Percentiles rank a stretch among this genome's conserved stretches.
These are phyloP conservation scores for Marronus borbonicus DNA, from an alignment of 2,888 invertebrate genomes.

Conservation along the genomic window DNA sequence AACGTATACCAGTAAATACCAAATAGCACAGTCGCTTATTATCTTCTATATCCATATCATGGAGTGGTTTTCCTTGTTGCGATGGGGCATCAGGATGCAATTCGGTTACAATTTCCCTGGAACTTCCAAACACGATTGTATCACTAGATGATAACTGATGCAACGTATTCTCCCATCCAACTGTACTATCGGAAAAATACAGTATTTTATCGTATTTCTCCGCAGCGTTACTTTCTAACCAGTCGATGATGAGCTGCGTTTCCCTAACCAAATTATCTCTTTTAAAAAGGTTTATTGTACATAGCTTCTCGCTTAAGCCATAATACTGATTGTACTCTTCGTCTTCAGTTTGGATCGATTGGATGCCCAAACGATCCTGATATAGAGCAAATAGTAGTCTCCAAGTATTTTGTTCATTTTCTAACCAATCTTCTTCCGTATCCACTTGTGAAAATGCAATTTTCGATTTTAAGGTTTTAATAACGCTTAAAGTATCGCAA, in stretches of 20 bases:
- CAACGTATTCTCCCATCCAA: constrained; percentile 94
- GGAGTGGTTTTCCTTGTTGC: constrained; percentile 83
- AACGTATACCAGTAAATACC: constrained; percentile 84
- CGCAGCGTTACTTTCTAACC: constrained; percentile 89
- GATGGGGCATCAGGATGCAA: constrained; percentile 93
- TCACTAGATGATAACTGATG: constrained; percentile 78
- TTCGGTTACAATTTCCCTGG: constrained; percentile 76
- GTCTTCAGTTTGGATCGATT: constrained; percentile 64
- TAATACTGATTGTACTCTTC: constrained; percentile 62
- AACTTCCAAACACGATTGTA: constrained; percentile 75
- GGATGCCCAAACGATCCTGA: constrained; percentile 79
- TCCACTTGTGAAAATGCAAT: constrained; percentile 59
- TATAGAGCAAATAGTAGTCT: constrained; percentile 86
- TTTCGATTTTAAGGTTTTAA: constrained; percentile 66
- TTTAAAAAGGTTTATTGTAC: constrained; percentile 75
- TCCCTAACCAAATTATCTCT: constrained; percentile 75
- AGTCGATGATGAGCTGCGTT: constrained; percentile 90
- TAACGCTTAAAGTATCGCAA: constrained; percentile 66
- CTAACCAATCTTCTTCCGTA: constrained; percentile 74
- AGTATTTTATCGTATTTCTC: constrained; percentile 73
- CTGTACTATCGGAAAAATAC: constrained; percentile 86
- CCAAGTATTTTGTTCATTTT: constrained; percentile 93
- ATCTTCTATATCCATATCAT: constrained; percentile 91
- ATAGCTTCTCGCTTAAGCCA: constrained; percentile 75
- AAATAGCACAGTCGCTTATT: constrained; percentile 75